Evolutionary conservation across 2,888 invertebrate species (phyloP).

Genomic region (Drosophila emarginata): DNA sequence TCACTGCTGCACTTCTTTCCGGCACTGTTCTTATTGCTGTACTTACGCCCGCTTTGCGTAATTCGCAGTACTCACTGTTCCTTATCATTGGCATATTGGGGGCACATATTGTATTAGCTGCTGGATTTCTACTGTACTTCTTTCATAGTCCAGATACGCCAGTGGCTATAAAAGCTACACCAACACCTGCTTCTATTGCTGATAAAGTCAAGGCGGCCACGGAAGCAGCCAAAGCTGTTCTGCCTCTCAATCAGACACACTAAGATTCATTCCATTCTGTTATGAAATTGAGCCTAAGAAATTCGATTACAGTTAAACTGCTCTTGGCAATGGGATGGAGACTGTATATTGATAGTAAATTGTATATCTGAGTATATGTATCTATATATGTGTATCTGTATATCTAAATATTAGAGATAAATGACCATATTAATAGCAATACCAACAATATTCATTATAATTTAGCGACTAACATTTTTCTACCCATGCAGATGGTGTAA

Average conservation of each 20-base stretch:
- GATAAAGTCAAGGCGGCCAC: slow-evolving; percentile 5
- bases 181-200: slow-evolving; percentile 7
- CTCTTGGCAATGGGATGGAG: neutral
- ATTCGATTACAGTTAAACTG: neutral
- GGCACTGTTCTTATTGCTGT: slow-evolving; percentile 93
- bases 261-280: slow-evolving; percentile 30
- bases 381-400: slow-evolving; percentile 3
- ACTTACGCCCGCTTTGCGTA: slow-evolving; percentile 89
- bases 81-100: slow-evolving; percentile 87
- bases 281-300: neutral
- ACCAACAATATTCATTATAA: neutral
- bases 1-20: slow-evolving; percentile 91
- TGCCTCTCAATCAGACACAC: slow-evolving; percentile 43
- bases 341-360: slow-evolving; percentile 41
- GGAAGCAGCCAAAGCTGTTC: slow-evolving; percentile 24
- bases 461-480: neutral
- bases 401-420: neutral
- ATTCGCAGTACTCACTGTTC: slow-evolving; percentile 86
- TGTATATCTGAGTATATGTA: slow-evolving; percentile 2
- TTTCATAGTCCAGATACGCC: slow-evolving; percentile 84
- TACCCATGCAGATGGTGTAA: too few relatives aligned
- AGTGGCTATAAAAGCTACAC: neutral
- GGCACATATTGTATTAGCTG: slow-evolving; percentile 91
- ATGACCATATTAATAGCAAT: neutral
- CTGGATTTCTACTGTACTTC: slow-evolving; percentile 93